Conservation (phyloP, 2,888 invertebrate species). For the Drosophila stalkeri region DNA sequence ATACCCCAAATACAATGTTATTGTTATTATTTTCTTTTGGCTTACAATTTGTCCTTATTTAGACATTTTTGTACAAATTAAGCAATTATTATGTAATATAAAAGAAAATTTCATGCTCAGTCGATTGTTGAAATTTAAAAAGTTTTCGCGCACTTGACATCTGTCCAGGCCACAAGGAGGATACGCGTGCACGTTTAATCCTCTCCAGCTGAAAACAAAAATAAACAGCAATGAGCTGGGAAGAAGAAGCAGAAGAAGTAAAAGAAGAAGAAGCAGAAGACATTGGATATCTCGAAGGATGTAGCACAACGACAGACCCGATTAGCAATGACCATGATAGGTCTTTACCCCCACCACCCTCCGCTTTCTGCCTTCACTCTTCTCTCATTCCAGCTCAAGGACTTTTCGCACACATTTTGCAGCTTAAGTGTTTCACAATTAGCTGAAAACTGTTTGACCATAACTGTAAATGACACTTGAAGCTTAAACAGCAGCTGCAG, state of each 20-base stretch:
- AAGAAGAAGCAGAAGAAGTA: not conserved
- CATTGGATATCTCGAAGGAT: conserved; percentile 21
- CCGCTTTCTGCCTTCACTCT: not conserved
- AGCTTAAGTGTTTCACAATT: conserved; percentile 57
- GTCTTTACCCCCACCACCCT: not conserved
- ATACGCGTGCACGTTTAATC: conserved; percentile 54
- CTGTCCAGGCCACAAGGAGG: conserved; percentile 41
- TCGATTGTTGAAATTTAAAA: conserved; percentile 48
- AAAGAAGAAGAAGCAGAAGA: not conserved
- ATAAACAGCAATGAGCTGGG: conserved; percentile 4
- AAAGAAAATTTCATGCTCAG: conserved; percentile 62
- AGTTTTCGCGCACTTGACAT: conserved; percentile 46
- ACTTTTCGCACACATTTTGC: conserved; percentile 41
- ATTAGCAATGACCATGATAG: conserved; percentile 38
- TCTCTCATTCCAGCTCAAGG: conserved; percentile 34
- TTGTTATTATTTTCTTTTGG: not conserved
- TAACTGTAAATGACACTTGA: conserved; percentile 27
- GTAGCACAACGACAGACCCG: conserved; percentile 33
- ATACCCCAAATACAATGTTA: not conserved
- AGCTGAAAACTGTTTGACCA: conserved; percentile 35
- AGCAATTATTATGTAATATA: conserved; percentile 6
- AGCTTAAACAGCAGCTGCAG: conserved; percentile 16
- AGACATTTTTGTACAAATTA: not conserved
- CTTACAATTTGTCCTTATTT: not conserved
- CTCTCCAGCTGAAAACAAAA: conserved; percentile 26